These are phyloP conservation scores for Neopipo cinnamomea DNA, from an alignment of 2,113 vertebrate genomes.

Conservation along the genomic window DNA sequence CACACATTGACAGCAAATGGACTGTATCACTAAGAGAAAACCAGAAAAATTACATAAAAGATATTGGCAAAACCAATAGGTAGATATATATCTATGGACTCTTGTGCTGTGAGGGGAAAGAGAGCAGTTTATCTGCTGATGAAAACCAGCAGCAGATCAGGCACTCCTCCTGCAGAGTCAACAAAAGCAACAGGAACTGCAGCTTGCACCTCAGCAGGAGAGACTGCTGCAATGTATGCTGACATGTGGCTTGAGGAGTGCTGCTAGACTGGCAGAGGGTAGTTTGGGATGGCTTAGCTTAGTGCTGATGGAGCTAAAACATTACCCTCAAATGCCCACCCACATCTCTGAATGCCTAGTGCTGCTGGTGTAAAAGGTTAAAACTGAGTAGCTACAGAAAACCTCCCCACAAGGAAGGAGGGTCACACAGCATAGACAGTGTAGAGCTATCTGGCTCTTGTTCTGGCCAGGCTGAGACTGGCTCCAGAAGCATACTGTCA, in stretches of 20 bases:
- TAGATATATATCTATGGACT: neutral
- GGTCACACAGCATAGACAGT: fast-evolving
- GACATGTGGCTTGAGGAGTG: neutral
- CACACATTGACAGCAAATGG: neutral
- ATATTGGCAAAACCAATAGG: neutral
- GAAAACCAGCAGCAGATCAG: neutral
- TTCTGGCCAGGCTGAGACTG: neutral
- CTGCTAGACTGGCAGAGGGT: neutral
- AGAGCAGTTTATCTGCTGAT: neutral
- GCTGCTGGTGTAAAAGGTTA: neutral
- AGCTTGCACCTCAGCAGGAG: neutral
- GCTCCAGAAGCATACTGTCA: neutral
- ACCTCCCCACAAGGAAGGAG: neutral
- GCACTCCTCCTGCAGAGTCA: neutral
- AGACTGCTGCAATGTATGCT: neutral
- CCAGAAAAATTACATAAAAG: neutral
- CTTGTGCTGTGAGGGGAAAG: neutral
- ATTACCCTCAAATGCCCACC: neutral
- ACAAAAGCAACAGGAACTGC: slow-evolving; percentile 8
- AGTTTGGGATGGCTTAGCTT: neutral
- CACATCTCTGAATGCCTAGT: neutral
- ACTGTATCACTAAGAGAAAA: neutral
- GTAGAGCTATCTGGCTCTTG: neutral
- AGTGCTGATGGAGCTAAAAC: neutral
- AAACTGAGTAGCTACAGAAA: neutral